Evolutionary conservation across 1,140 invertebrate species (phyloP).

Genomic region (Thaumatotibia leucotreta): DNA sequence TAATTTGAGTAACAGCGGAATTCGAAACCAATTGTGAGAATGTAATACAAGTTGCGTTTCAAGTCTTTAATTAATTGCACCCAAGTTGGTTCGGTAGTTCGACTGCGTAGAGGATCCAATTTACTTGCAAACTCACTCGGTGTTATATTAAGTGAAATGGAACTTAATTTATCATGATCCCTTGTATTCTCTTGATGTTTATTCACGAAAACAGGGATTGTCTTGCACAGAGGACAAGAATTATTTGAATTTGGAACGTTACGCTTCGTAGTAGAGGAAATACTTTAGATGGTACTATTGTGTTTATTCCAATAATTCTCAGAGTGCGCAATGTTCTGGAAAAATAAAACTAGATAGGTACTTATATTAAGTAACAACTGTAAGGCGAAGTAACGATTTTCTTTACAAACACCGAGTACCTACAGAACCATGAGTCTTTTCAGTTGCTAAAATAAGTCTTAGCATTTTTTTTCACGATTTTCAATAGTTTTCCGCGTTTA

Average conservation of each 20-base stretch:
- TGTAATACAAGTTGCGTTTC: conserved; percentile 14
- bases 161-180: background rate
- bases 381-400: too few species aligned
- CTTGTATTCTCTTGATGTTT: background rate
- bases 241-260: background rate
- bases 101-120: conserved; percentile 20
- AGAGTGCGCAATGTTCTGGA: background rate
- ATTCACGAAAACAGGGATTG: background rate
- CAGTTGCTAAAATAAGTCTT: background rate
- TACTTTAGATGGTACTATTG: background rate
- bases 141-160: background rate
- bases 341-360: too few species aligned
- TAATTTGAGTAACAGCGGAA: background rate
- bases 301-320: background rate
- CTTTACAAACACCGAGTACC: too few species aligned
- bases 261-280: background rate
- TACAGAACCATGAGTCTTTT: too few species aligned
- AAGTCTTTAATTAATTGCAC: conserved; percentile 30
- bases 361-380: too few species aligned
- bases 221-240: background rate
- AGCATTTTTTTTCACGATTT: background rate
- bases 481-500: background rate
- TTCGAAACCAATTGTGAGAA: conserved; percentile 9
- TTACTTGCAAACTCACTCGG: conserved; percentile 14
- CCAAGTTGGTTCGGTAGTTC: conserved; percentile 21